phyloP scores from a whole-genome alignment of 2,888 invertebrate genomes.

The Strigamia transsilvanica region DNA sequence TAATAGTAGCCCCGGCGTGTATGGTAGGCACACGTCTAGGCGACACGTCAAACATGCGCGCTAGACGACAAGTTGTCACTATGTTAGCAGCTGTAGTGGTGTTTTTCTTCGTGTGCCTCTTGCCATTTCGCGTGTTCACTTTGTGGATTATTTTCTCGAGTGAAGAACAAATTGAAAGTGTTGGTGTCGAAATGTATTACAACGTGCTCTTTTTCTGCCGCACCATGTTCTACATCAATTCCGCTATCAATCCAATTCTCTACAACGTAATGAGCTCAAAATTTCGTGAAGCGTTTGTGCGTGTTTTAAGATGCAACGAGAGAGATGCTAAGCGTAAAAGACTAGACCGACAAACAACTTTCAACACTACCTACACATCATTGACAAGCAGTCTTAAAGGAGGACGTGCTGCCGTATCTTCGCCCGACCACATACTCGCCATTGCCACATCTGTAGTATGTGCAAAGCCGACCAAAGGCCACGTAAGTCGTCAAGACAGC shows the following conservation, averaged over 20 bases:
- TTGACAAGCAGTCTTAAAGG: slow-evolving; percentile 55
- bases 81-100: slow-evolving; percentile 90
- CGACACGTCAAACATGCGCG: slow-evolving; percentile 56
- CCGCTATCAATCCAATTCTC: slow-evolving; percentile 88
- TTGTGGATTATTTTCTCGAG: slow-evolving; percentile 78
- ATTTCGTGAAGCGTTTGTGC: slow-evolving; percentile 74
- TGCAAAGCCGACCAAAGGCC: neutral
- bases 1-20: slow-evolving; percentile 81
- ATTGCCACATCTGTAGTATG: neutral
- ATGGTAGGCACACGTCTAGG: slow-evolving; percentile 63
- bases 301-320: slow-evolving; percentile 63
- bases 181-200: slow-evolving; percentile 83
- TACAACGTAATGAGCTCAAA: slow-evolving; percentile 93
- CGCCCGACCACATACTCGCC: neutral
- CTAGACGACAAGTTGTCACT: slow-evolving; percentile 82
- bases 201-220: slow-evolving; percentile 84
- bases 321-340: slow-evolving; percentile 59
- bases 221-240: slow-evolving; percentile 88
- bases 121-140: slow-evolving; percentile 88
- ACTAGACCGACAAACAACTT: slow-evolving; percentile 73
- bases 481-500: neutral
- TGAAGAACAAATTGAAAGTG: slow-evolving; percentile 63
- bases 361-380: slow-evolving; percentile 62
- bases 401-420: slow-evolving; percentile 37
- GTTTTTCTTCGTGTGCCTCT: slow-evolving; percentile 87